These are phyloP conservation scores for Hirundo rustica DNA, from an alignment of 2,797 vertebrate genomes.

Conservation along the genomic window DNA sequence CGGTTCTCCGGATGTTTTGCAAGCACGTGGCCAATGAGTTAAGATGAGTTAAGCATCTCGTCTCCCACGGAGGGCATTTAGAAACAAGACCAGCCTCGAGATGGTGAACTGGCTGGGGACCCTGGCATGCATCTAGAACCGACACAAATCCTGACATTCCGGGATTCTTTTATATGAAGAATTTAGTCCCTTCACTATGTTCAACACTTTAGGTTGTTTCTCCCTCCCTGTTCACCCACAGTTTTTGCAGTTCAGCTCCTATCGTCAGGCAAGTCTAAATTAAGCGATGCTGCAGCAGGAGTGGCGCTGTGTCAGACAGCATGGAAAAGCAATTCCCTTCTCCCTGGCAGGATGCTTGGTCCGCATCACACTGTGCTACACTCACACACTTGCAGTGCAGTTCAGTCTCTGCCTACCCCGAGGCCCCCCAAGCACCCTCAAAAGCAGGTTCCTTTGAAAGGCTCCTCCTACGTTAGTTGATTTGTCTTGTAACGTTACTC, in stretches of 20 bases:
- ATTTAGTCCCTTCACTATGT: neutral
- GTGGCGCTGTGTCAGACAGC: neutral
- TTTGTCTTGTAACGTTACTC: neutral
- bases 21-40: neutral
- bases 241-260: neutral
- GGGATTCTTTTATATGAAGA: neutral
- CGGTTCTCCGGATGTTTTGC: neutral
- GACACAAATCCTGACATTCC: neutral
- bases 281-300: neutral
- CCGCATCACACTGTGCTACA: accelerated
- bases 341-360: neutral
- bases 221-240: neutral
- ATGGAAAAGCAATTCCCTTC: neutral
- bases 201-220: neutral
- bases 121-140: accelerated
- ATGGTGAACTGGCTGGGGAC: neutral
- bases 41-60: neutral
- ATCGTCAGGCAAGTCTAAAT: neutral
- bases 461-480: neutral
- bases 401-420: neutral
- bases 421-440: neutral
- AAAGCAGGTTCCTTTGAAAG: neutral
- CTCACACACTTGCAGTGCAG: neutral
- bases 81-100: neutral
- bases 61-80: neutral